These are phyloP conservation scores for Ceuthmochares aereus DNA, from an alignment of 2,113 vertebrate species.

Conservation along the genomic window DNA sequence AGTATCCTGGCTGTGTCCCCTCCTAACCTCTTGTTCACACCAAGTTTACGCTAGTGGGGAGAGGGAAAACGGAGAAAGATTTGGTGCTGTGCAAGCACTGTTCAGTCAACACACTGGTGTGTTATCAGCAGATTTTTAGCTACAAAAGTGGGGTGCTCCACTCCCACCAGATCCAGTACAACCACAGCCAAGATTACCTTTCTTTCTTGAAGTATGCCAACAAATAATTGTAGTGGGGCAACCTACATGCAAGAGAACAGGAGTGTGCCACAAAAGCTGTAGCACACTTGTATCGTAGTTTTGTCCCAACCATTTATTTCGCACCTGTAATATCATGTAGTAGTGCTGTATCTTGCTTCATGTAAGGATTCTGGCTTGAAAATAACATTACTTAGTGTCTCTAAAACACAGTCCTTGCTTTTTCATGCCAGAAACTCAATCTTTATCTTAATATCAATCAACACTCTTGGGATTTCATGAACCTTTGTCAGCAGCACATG, in stretches of 20 bases:
- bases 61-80: background rate
- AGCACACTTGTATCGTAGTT: background rate
- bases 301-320: background rate
- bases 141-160: background rate
- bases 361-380: background rate
- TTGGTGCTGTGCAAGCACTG: background rate
- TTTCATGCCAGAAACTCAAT: background rate
- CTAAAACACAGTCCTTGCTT: background rate
- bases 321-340: background rate
- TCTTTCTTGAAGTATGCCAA: background rate
- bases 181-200: background rate
- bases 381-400: background rate
- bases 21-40: background rate
- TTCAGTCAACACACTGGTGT: background rate
- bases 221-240: background rate
- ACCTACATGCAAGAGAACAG: background rate
- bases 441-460: background rate
- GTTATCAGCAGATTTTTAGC: background rate
- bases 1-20: background rate
- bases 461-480: background rate
- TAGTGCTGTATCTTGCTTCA: background rate
- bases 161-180: background rate
- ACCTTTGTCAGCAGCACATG: background rate
- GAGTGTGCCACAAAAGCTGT: background rate
- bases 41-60: rapidly evolving